Evolutionary conservation across 2,888 invertebrate species (phyloP).

Genomic region (Baronia brevicornis): DNA sequence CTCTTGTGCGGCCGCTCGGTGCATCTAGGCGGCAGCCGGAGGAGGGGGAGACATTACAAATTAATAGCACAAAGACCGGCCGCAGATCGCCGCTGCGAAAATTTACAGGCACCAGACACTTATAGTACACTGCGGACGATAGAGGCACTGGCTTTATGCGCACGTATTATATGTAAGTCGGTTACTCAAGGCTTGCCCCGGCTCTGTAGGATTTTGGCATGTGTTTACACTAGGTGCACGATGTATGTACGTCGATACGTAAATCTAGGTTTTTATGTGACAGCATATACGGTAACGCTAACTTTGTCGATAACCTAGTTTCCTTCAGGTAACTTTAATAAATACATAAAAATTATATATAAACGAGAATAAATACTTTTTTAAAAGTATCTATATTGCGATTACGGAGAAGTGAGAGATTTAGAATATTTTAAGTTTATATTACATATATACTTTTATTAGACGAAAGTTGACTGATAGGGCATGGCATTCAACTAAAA

Average conservation of each 20-base stretch:
- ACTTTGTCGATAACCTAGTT: too few relatives aligned
- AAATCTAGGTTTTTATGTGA: constrained; percentile 8
- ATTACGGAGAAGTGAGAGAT: too few relatives aligned
- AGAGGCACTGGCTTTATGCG: constrained; percentile 34
- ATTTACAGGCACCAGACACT: constrained; percentile 68
- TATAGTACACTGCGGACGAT: constrained; percentile 50
- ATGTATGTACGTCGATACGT: constrained; percentile 6
- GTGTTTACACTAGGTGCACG: constrained; percentile 11
- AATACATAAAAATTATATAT: too few relatives aligned
- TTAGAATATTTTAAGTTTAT: too few relatives aligned
- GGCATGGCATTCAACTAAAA: too few relatives aligned
- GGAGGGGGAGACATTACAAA: constrained; percentile 67
- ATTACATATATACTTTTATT: too few relatives aligned
- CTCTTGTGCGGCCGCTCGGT: constrained; percentile 36
- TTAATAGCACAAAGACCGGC: constrained; percentile 75
- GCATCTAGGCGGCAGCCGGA: constrained; percentile 46
- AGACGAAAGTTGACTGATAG: too few relatives aligned
- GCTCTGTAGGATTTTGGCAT: constrained; percentile 12
- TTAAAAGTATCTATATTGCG: too few relatives aligned
- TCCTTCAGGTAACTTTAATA: too few relatives aligned
- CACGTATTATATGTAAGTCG: constrained; percentile 31
- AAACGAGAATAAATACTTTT: too few relatives aligned
- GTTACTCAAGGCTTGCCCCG: constrained; percentile 10
- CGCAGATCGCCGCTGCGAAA: constrained; percentile 70
- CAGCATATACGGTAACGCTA: constrained; percentile 1